These are phyloP conservation scores for Leucosticte australis DNA, from an alignment of 2,113 vertebrate species.

Conservation along the genomic window DNA sequence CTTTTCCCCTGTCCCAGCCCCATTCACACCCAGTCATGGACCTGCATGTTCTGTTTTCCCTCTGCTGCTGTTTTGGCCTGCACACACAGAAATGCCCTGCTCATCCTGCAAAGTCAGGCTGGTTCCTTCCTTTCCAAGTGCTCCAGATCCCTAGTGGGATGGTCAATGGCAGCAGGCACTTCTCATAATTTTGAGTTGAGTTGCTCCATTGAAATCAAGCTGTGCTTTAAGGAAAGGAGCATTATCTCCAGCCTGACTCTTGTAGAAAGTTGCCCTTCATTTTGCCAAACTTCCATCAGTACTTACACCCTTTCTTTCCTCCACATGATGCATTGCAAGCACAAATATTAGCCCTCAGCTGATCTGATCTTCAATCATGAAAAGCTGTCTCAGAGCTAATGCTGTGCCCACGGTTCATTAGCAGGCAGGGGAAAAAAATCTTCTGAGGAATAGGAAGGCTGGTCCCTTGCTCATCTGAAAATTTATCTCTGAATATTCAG, in stretches of 20 bases:
- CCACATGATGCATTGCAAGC: background rate
- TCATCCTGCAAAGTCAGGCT: background rate
- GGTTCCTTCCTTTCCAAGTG: background rate
- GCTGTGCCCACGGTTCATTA: constrained; percentile 60
- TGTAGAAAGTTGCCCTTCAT: background rate
- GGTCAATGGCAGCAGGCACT: background rate
- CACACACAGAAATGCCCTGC: background rate
- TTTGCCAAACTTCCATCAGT: background rate
- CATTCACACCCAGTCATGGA: accelerated
- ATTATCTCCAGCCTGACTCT: background rate
- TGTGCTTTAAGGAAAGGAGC: background rate
- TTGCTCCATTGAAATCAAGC: background rate
- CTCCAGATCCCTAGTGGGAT: background rate
- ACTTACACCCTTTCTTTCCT: background rate
- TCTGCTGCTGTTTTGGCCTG: background rate
- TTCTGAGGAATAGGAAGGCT: constrained; percentile 53
- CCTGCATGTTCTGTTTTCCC: background rate
- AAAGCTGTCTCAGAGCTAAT: constrained; percentile 45
- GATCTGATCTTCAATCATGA: constrained; percentile 42
- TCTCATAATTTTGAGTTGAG: background rate
- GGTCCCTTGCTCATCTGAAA: constrained; percentile 51
- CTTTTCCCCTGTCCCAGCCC: background rate
- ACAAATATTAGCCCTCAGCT: constrained; percentile 48
- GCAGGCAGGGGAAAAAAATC: background rate
- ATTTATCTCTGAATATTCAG: constrained; percentile 66